These are phyloP conservation scores for Pollenia amentaria DNA, from an alignment of 2,888 invertebrate genomes.

Conservation along the genomic window DNA sequence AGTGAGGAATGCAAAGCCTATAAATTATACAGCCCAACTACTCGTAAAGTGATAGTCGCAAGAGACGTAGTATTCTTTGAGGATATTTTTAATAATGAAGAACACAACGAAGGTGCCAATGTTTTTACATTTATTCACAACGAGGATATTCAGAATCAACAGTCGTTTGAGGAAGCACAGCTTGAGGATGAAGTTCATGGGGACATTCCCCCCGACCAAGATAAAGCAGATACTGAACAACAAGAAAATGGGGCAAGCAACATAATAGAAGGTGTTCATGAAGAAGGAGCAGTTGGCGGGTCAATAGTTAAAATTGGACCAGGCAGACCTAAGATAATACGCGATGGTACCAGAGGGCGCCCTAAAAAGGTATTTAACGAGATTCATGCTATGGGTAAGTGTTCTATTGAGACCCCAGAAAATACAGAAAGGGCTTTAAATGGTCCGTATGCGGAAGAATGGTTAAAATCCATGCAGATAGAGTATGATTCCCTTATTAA, in stretches of 20 bases:
- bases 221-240: background rate
- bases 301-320: constrained; percentile 42
- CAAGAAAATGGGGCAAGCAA: background rate
- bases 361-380: no score
- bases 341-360: no score
- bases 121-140: constrained; percentile 6
- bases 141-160: background rate
- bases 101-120: background rate
- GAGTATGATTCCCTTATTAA: constrained; percentile 26
- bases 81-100: background rate
- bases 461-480: constrained; percentile 11
- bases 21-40: no score
- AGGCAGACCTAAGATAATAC: constrained; percentile 66
- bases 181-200: background rate
- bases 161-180: background rate
- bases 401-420: constrained; percentile 45
- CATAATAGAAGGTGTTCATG: background rate
- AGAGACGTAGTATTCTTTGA: constrained; percentile 57
- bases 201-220: background rate
- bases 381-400: constrained; percentile 51
- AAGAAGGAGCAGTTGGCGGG: no score
- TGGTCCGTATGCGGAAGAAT: constrained; percentile 45
- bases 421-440: constrained; percentile 58
- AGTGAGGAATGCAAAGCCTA: constrained; percentile 60
- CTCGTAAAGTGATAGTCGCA: constrained; percentile 37